These are phyloP conservation scores for Brachionus manjavacas DNA, from an alignment of 1,140 invertebrate genomes.

Conservation along the genomic window DNA sequence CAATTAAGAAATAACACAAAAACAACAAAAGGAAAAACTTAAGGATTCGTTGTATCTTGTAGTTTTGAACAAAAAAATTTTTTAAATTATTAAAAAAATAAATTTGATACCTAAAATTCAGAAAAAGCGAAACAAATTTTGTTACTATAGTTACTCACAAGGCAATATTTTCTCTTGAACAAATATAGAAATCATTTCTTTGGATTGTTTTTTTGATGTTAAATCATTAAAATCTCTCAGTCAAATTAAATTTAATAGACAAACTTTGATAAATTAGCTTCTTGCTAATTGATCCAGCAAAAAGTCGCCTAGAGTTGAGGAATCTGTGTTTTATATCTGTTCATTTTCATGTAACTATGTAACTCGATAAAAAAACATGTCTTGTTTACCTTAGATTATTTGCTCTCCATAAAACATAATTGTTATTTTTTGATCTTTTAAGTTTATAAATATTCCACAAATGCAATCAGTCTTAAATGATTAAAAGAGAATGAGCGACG, in stretches of 20 bases:
- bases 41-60: background rate
- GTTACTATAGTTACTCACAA: background rate
- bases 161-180: background rate
- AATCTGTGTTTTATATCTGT: background rate
- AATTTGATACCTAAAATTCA: background rate
- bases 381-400: background rate
- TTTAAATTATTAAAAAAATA: slow-evolving; percentile 1
- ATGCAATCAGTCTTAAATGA: background rate
- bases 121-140: background rate
- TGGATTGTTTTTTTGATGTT: background rate
- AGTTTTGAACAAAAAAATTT: background rate
- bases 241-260: background rate
- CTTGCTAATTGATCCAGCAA: background rate
- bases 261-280: background rate
- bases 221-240: background rate
- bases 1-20: background rate
- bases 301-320: background rate
- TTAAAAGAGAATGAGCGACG: background rate
- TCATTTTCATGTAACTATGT: background rate
- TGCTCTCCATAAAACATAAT: background rate
- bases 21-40: background rate
- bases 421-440: background rate
- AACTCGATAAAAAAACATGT: background rate
- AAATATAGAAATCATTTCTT: slow-evolving; percentile 1
- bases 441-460: background rate